A percentile compares a stretch with the other conserved stretches of the same genome.
Evolutionary conservation across 1,140 invertebrate genomes (phyloP).

Genomic region (Melipona quadrifasciata): DNA sequence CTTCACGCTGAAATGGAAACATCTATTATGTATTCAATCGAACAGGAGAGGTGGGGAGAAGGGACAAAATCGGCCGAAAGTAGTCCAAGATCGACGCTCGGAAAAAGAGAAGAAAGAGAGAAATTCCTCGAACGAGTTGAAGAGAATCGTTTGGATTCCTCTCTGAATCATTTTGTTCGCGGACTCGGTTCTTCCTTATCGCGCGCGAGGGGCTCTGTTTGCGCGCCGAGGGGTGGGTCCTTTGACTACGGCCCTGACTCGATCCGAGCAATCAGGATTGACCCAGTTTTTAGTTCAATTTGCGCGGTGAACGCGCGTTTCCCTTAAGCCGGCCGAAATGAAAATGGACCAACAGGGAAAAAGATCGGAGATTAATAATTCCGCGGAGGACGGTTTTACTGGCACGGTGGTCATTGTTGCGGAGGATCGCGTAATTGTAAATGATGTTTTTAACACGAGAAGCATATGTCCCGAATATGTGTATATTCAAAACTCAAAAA

Average conservation of each 20-base stretch:
- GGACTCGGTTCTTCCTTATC: conserved; percentile 38
- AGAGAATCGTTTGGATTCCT: background rate
- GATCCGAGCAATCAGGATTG: conserved; percentile 66
- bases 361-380: conserved; percentile 39
- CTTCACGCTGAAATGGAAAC: conserved; percentile 82
- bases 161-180: conserved; percentile 33
- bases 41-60: background rate
- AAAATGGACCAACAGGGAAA: conserved; percentile 44
- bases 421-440: background rate
- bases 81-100: conserved; percentile 57
- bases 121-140: conserved; percentile 26
- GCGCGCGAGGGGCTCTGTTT: conserved; percentile 15
- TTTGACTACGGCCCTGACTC: conserved; percentile 64
- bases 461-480: too few species aligned
- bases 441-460: too few species aligned
- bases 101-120: background rate
- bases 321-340: conserved; percentile 66
- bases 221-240: conserved; percentile 35
- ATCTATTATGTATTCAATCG: conserved; percentile 74
- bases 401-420: background rate
- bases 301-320: conserved; percentile 55
- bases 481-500: too few species aligned
- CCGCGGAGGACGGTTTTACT: background rate
- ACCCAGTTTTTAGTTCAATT: conserved; percentile 69
- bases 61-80: conserved; percentile 40